phyloP scores from a whole-genome alignment of 2,888 invertebrate genomes.

The Ametastegia equiseti region DNA sequence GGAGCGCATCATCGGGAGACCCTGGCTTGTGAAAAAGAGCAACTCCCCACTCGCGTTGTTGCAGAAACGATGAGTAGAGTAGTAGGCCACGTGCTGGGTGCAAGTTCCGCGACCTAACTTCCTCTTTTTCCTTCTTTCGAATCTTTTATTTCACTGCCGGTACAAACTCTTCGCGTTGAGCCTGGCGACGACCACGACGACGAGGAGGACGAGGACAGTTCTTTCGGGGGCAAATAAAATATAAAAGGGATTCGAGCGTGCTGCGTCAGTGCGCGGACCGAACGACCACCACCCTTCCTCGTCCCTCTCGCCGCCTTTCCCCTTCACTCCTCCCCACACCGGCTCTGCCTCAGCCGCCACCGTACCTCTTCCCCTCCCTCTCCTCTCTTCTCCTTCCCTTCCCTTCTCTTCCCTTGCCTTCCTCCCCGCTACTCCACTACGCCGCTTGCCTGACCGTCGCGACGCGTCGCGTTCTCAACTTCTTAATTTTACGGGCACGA shows the following conservation, averaged over 20 bases:
- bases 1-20: slow-evolving; percentile 59
- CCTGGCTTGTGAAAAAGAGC: slow-evolving; percentile 68
- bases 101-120: slow-evolving; percentile 63
- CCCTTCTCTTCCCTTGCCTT: slow-evolving; percentile 38
- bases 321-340: slow-evolving; percentile 47
- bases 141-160: slow-evolving; percentile 67
- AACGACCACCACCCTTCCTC: slow-evolving; percentile 52
- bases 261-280: slow-evolving; percentile 62
- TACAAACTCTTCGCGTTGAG: slow-evolving; percentile 28
- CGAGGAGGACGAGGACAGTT: background rate
- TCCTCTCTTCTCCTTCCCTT: slow-evolving; percentile 3
- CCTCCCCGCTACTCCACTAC: slow-evolving; percentile 39
- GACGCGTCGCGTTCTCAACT: slow-evolving; percentile 65
- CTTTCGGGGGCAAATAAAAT: slow-evolving; percentile 63
- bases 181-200: background rate
- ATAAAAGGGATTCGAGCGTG: slow-evolving; percentile 67
- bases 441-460: slow-evolving; percentile 60
- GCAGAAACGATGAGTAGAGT: slow-evolving; percentile 70
- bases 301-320: slow-evolving; percentile 40
- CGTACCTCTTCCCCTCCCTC: slow-evolving; percentile 27
- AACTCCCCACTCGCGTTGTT: slow-evolving; percentile 58
- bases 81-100: slow-evolving; percentile 73
- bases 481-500: slow-evolving; percentile 54
- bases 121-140: slow-evolving; percentile 45
- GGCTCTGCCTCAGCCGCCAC: slow-evolving; percentile 22